These are phyloP conservation scores for Hyposoter didymator DNA, from an alignment of 2,888 invertebrate species.

Conservation along the genomic window DNA sequence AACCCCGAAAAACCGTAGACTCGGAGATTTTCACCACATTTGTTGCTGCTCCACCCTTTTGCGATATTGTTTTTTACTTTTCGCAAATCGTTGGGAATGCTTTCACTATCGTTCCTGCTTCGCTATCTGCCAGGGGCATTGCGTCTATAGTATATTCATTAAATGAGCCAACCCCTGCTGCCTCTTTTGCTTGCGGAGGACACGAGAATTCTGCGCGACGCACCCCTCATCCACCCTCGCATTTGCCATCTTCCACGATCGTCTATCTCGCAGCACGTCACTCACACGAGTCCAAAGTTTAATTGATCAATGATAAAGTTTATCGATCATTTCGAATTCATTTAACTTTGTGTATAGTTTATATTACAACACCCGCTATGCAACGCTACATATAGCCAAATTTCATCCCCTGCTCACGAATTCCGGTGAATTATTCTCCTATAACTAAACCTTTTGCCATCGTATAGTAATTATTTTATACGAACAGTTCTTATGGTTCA, in stretches of 20 bases:
- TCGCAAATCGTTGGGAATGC: slow-evolving; percentile 35
- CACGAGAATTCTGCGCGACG: slow-evolving; percentile 57
- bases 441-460: background rate
- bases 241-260: slow-evolving; percentile 59
- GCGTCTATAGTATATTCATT: slow-evolving; percentile 82
- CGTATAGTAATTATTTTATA: background rate
- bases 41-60: background rate
- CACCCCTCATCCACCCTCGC: slow-evolving; percentile 63
- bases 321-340: slow-evolving; percentile 84
- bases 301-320: slow-evolving; percentile 85
- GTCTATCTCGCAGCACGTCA: slow-evolving; percentile 74
- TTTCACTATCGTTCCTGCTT: slow-evolving; percentile 30
- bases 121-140: slow-evolving; percentile 74
- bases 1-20: background rate
- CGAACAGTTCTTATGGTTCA: background rate
- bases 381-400: slow-evolving; percentile 13
- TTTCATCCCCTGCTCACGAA: slow-evolving; percentile 24
- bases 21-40: background rate
- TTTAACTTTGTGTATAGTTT: slow-evolving; percentile 83
- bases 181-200: slow-evolving; percentile 68
- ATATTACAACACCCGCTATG: slow-evolving; percentile 59
- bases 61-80: slow-evolving; percentile 31
- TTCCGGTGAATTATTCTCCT: slow-evolving; percentile 13
- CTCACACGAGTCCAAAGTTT: slow-evolving; percentile 84
- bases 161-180: slow-evolving; percentile 80